Evolutionary conservation across 2,113 vertebrate genomes (phyloP).

Genomic region (Vidua macroura): DNA sequence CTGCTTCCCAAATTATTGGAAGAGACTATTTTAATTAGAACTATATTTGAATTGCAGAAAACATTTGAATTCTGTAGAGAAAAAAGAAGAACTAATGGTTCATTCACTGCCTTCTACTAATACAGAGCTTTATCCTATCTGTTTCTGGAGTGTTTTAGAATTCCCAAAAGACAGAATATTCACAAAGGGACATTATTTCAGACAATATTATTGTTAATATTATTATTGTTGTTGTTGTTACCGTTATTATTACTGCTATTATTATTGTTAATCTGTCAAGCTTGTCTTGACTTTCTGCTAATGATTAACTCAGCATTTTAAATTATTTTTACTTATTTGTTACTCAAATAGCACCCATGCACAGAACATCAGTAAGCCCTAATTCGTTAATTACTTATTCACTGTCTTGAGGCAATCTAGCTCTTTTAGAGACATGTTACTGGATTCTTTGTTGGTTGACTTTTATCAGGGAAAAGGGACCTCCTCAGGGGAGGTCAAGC

Average conservation of each 20-base stretch:
- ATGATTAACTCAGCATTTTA: not conserved
- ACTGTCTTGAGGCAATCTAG: not conserved
- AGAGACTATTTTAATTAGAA: not conserved
- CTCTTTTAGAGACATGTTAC: not conserved
- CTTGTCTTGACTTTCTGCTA: not conserved
- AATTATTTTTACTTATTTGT: not conserved
- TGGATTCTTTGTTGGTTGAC: not conserved
- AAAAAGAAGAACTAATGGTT: not conserved
- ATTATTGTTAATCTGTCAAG: not conserved
- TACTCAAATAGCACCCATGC: not conserved
- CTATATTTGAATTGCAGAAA: not conserved
- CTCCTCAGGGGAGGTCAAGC: not conserved
- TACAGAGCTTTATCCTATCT: not conserved
- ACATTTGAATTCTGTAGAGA: not conserved
- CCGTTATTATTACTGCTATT: not conserved
- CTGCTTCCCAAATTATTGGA: not conserved
- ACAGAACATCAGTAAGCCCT: not conserved
- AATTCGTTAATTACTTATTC: not conserved
- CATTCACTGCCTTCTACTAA: not conserved
- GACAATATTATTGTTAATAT: not conserved
- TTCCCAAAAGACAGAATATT: not conserved
- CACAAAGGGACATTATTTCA: not conserved
- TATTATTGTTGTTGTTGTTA: not conserved
- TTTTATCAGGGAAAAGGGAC: not conserved
- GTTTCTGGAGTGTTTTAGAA: not conserved